Base-by-base conservation (phyloP, 1,140 invertebrate genomes). In the Charaxes varanes region DNA sequence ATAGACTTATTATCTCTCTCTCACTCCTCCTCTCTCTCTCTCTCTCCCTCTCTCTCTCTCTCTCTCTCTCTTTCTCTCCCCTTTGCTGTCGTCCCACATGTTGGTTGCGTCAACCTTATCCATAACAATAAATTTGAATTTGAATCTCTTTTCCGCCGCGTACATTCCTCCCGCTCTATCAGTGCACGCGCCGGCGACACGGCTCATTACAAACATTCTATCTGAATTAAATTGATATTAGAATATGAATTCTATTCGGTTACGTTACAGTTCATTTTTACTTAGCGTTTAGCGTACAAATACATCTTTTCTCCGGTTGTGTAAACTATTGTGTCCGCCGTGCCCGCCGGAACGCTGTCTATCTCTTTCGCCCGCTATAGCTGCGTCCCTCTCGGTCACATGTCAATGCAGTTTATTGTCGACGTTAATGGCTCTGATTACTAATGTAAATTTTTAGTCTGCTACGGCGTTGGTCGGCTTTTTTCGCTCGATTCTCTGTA, bases 371-470 rank as follows among this genome's bases (percentile, higher is more conserved):
- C 13, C 3, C 66, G 56, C 59, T 41, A 47, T 80, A 83, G 62
- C 62, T 43, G 44, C 48, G 60, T 83, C 72, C 44, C 61, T 4
- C 41, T 83, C 62, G 16, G 18, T 16, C 60, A 55, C 70, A 63
- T 77, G 73, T 83, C 78, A 83, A 74, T 83, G 73, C 73, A 80
- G 56, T 80, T 80, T 80, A 82, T 82, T 82, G 73, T 78, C 55
- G 71, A 82, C 76, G 62, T 72, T 79, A 83, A 83, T 83, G 76
- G 72, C 53, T 72, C 62, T 77, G 68, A 83, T 83, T 80, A 83
- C 73, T 77, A 83, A 83, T 83, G 78, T 83, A 83, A 83, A 83
- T 83, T 83, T 83, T 79, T 66, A 72, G 66, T 72, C 65, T 53
- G 72, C 72, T 64, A 66, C 69, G 62, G 69, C 76, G 76, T 82